A percentile compares a stretch with the other conserved stretches of the same genome.
Conservation (phyloP, 2,113 vertebrate species). For the Saimiri boliviensis region DNA sequence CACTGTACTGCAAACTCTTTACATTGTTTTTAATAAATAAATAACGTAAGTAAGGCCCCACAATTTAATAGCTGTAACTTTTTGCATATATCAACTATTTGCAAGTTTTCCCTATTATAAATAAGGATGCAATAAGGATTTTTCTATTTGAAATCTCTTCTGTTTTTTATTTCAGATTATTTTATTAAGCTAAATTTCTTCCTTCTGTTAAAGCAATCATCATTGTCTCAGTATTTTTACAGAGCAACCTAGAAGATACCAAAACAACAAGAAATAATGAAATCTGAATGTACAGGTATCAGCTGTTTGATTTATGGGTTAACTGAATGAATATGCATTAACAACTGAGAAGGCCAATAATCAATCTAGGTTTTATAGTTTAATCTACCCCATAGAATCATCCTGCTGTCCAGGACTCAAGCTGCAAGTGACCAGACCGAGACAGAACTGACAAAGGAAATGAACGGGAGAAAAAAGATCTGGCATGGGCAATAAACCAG, state of each 20-base stretch:
- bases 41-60: background rate
- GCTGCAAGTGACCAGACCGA: background rate
- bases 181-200: conserved; percentile 6
- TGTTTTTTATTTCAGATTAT: conserved; percentile 35
- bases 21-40: background rate
- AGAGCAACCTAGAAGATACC: background rate
- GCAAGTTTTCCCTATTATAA: background rate
- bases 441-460: conserved; percentile 6
- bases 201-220: background rate
- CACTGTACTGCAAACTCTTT: background rate
- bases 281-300: conserved; percentile 3
- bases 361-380: conserved; percentile 60
- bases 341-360: conserved; percentile 42
- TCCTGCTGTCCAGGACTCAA: background rate
- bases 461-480: background rate
- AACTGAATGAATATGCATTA: conserved; percentile 55
- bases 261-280: conserved; percentile 14
- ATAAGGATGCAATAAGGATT: background rate
- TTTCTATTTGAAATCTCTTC: background rate
- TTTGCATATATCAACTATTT: background rate
- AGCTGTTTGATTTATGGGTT: conserved; percentile 56
- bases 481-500: conserved; percentile 32
- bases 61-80: background rate
- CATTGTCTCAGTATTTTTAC: conserved; percentile 33
- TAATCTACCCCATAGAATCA: background rate